phyloP scores from a whole-genome alignment of 1,140 invertebrate species.

The Gerris buenoi region DNA sequence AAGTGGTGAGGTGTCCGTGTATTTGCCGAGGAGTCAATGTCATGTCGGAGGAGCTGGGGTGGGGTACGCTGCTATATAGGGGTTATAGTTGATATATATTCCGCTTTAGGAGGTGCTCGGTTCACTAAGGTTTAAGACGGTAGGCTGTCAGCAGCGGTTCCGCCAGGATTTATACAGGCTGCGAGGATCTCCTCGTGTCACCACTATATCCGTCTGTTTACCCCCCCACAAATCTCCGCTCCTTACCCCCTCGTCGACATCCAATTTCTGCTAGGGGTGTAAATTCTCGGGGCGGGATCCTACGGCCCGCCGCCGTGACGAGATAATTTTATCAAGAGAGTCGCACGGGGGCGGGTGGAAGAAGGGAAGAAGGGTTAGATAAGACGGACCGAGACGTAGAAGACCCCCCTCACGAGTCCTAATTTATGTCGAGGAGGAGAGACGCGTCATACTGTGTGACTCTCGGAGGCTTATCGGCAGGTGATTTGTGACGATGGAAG shows the following conservation, averaged over 20 bases:
- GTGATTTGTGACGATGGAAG: neutral
- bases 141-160: neutral
- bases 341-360: too few relatives aligned
- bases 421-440: neutral
- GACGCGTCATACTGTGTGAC: neutral
- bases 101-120: neutral
- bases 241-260: neutral
- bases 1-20: neutral
- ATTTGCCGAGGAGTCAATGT: neutral
- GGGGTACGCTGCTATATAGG: too few relatives aligned
- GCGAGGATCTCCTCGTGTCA: neutral
- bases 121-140: neutral
- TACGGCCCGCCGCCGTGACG: neutral
- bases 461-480: neutral
- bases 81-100: neutral
- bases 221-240: neutral
- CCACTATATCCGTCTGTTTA: neutral
- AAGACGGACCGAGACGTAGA: neutral
- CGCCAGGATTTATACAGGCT: neutral
- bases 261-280: neutral
- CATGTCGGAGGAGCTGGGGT: neutral
- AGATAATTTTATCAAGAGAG: neutral
- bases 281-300: neutral
- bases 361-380: neutral
- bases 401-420: neutral